Base-by-base conservation (phyloP, 2,888 invertebrate species). In the Drosophila diplacantha region DNA sequence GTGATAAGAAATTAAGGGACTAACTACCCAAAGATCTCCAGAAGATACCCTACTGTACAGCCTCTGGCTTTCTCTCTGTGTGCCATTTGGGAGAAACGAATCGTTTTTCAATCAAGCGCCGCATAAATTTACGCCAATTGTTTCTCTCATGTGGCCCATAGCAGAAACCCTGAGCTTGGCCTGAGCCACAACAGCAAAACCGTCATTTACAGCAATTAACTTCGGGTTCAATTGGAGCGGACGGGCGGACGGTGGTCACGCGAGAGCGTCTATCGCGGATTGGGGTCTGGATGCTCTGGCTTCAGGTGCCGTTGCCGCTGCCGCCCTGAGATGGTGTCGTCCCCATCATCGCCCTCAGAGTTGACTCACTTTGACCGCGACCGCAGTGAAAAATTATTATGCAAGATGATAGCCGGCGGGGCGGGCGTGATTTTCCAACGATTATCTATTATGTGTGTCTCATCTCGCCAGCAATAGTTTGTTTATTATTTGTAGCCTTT, bases 141-240 rank as follows among this genome's bases (percentile, higher is more conserved):
- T 70, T 73, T 50, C 41, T 41, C 22, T 2, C 37, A 59, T 44
- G 64, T 31, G 57, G 35, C 62, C 62, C 29, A 58, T 12, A 49
- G 7, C 22, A 41, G 29, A 18, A 22, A 52, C 38, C 49, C 58
- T 56, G 32, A 47, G 26, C 18, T 29, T 18, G 43, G 43, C 29
- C 29, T 11, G 18, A 29, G 29, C 16, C 16, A 26, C 39, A 26
- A 41, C 39, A 38, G 26, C 26, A 18, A 43, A 54, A 38, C 47
- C 51, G 38, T 61, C 72, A 79, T 75, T 74, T 64, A 55, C 52
- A 73, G 62, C 78, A 80, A 73, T 77, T 81, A 78, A 77, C 77
- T 77, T 62, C 26, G 75, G 51, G 81, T 74, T 77, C 81, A 77
- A 77, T 77, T 81, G 74, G 75, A 77, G 74, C 65, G 22, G 24